Conservation (phyloP, 2,113 vertebrate species). For the Brachyistius frenatus region DNA sequence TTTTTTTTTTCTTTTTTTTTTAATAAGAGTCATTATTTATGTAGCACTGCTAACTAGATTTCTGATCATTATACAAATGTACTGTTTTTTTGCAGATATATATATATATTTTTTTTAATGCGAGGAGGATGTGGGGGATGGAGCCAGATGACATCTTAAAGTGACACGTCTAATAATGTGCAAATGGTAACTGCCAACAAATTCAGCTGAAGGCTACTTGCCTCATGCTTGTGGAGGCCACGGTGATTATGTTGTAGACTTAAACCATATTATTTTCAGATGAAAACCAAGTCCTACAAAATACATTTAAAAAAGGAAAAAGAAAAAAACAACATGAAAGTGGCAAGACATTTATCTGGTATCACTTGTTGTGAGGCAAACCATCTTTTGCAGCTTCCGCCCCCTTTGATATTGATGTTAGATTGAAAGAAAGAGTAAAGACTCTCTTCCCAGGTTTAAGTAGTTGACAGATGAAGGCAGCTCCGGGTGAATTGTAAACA, state of each 20-base stretch:
- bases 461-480: conserved; percentile 30
- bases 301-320: not conserved
- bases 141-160: conserved; percentile 12
- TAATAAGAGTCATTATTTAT: not conserved
- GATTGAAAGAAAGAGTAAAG: conserved; percentile 32
- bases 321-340: not conserved
- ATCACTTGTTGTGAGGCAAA: not conserved
- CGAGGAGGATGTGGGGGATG: conserved; percentile 3
- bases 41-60: not conserved
- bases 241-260: conserved; percentile 25
- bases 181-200: conserved; percentile 22
- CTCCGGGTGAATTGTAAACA: conserved; percentile 21
- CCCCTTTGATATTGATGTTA: conserved; percentile 35
- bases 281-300: conserved; percentile 11
- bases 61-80: not conserved
- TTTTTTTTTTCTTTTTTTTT: not conserved
- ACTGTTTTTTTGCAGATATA: not conserved
- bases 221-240: not conserved
- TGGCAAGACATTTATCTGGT: not conserved
- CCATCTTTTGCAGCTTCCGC: not conserved
- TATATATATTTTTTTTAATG: not conserved
- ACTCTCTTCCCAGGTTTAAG: conserved; percentile 23
- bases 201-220: conserved; percentile 14
- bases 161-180: not conserved
- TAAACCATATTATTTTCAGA: not conserved